Base-by-base conservation (phyloP, 2,888 invertebrate species). In the Tineola bisselliella region DNA sequence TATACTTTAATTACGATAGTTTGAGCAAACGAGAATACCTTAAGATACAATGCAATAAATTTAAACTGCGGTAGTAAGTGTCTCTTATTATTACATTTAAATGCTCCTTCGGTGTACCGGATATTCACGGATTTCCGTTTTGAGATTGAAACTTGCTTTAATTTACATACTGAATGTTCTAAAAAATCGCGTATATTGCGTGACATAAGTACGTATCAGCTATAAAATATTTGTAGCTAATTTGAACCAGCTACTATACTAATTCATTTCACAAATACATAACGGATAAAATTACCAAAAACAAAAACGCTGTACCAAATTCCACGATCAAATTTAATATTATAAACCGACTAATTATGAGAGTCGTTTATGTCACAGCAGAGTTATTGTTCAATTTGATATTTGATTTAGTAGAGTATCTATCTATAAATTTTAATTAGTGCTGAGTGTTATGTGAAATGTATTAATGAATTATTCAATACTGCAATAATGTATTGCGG, bases 21-120 rank as follows among this genome's bases (percentile, higher is more conserved):
- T 56, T 56, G 56, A 56, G 13, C 25, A 56, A 56, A 30, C 56
- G 56, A 25, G 30, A 25, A 56, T 56, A 56, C 56, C 56, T 56
- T 25, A 56, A 56, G 48, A 56, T 19, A 56, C 56, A 56, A 18
- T 18, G 30, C 56, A n/a, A 30, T 56, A 56, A 56, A 56, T 56
- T 56, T 56, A 56, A 13, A 48, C 48, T 48, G 48, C 48, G 48
- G 15, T 48, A 48, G 48, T 48, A 48, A 48, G 17, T 38, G 38
- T 38, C 48, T 48, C 48, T 48, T 17, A 48, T 48, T 48, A 48
- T 17, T 3, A 48, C 15, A 48, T 48, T 48, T n/a, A 48, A 48
- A 48, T 48, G 15, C 15, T 48, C 17, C 15, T 48, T 48, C 12
- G 48, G 48, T 17, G 8, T 15, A 15, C 10, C 38, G 38, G 38